Percentiles rank a stretch among this genome's conserved stretches.
Conservation (phyloP, 2,113 vertebrate species). For the Clarias magur region DNA sequence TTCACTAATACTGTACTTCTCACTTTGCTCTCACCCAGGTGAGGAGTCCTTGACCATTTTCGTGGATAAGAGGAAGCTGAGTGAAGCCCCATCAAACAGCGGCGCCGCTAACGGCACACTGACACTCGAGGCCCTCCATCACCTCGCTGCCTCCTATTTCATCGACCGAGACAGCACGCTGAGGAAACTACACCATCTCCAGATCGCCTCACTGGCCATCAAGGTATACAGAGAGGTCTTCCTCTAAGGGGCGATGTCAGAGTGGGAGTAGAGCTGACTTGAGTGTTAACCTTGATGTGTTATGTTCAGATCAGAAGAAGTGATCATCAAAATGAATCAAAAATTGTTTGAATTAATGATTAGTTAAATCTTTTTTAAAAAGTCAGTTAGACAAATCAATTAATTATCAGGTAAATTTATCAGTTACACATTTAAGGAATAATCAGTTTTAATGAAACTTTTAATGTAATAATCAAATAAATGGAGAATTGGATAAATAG, state of each 20-base stretch:
- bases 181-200: constrained; percentile 77
- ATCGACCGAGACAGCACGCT: constrained; percentile 79
- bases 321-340: neutral
- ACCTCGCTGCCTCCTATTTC: constrained; percentile 81
- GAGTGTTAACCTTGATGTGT: neutral
- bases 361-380: neutral
- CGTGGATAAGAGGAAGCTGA: constrained; percentile 79
- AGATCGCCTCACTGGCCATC: constrained; percentile 78
- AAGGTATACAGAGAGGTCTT: constrained; percentile 62
- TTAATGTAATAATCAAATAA: too few relatives aligned
- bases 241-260: too few relatives aligned
- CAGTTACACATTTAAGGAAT: neutral
- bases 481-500: too few relatives aligned
- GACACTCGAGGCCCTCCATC: constrained; percentile 77
- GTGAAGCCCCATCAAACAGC: constrained; percentile 61
- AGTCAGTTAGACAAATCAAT: neutral
- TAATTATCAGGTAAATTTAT: neutral
- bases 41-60: constrained; percentile 82
- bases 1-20: neutral
- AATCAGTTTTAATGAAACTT: too few relatives aligned
- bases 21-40: constrained; percentile 64
- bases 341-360: neutral
- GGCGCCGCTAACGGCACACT: constrained; percentile 63
- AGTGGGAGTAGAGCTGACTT: neutral
- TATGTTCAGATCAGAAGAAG: neutral